Conservation (phyloP, 2,113 vertebrate genomes). For the Leucopsar rothschildi region DNA sequence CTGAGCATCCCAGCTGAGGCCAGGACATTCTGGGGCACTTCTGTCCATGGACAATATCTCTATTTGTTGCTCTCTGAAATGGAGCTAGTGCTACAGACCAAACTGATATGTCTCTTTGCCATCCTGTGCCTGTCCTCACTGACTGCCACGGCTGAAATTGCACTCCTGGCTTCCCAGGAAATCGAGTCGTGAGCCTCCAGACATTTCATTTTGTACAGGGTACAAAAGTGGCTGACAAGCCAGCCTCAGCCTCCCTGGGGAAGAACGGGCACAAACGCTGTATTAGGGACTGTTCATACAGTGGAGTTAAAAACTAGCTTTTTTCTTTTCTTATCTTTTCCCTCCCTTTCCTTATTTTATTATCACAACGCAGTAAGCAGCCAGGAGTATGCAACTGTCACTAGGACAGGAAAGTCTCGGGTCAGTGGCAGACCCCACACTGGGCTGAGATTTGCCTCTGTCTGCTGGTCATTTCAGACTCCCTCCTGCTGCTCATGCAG, state of each 20-base stretch:
- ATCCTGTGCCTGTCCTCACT: background rate
- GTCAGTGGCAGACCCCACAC: background rate
- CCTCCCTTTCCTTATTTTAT: fast-evolving
- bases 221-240: background rate
- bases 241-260: background rate
- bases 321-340: background rate
- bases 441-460: background rate
- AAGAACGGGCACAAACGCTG: background rate
- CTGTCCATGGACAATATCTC: background rate
- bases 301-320: background rate
- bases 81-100: background rate
- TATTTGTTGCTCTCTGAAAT: background rate
- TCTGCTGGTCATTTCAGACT: background rate
- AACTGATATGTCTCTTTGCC: background rate
- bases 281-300: background rate
- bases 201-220: background rate
- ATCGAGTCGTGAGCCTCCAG: background rate
- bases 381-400: background rate
- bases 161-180: background rate
- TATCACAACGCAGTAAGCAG: background rate
- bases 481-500: background rate
- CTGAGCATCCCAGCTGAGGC: background rate
- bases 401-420: background rate
- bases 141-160: background rate
- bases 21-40: background rate